Conservation (phyloP, 2,888 invertebrate genomes). For the Drosophila mimetica region DNA sequence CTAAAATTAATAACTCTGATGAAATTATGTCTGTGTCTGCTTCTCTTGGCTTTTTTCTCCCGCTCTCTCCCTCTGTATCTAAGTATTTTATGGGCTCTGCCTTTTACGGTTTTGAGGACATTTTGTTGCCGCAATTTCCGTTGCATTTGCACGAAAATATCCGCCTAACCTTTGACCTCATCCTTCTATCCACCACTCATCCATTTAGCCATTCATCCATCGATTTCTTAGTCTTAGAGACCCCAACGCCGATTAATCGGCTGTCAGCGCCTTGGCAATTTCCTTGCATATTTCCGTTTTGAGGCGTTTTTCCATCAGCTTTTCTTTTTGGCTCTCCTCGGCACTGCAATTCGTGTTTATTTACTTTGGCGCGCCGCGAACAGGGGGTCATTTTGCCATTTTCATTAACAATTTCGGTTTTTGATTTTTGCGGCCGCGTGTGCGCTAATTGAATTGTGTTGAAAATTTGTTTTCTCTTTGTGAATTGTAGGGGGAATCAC, state of each 20-base stretch:
- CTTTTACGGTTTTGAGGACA: slow-evolving; percentile 26
- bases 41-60: slow-evolving; percentile 1
- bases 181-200: slow-evolving; percentile 24
- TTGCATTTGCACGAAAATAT: slow-evolving; percentile 50
- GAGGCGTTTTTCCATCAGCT: slow-evolving; percentile 67
- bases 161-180: slow-evolving; percentile 37
- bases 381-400: slow-evolving; percentile 27
- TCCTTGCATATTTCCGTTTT: slow-evolving; percentile 83
- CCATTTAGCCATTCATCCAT: slow-evolving; percentile 6
- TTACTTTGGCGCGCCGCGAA: slow-evolving; percentile 37
- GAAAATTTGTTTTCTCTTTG: slow-evolving; percentile 47
- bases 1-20: slow-evolving; percentile 60
- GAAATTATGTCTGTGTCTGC: slow-evolving; percentile 39
- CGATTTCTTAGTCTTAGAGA: slow-evolving; percentile 25
- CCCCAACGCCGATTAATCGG: slow-evolving; percentile 28
- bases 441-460: slow-evolving; percentile 78
- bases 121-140: slow-evolving; percentile 67
- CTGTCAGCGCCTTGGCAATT: slow-evolving; percentile 80
- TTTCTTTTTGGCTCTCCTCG: slow-evolving; percentile 39
- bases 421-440: slow-evolving; percentile 59
- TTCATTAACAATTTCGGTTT: slow-evolving; percentile 60
- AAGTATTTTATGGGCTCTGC: neutral
- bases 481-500: slow-evolving; percentile 20
- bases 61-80: neutral
- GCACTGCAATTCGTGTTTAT: slow-evolving; percentile 58